Evolutionary conservation across 2,888 invertebrate genomes (phyloP).

Genomic region (Agonopterix subpropinquella): DNA sequence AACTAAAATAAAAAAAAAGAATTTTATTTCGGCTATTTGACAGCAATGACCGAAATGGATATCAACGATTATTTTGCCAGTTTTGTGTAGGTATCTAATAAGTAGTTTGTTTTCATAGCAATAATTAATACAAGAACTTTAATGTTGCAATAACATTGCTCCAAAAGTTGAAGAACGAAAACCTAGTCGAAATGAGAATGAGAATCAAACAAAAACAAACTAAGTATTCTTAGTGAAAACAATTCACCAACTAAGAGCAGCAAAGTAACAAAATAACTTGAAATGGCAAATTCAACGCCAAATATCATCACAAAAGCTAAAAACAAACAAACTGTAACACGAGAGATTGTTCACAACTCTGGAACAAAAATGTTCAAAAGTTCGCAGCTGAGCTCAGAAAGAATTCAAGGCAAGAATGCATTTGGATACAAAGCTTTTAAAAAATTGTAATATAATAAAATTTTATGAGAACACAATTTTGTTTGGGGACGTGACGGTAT

Average conservation of each 20-base stretch:
- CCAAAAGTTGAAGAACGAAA: not conserved
- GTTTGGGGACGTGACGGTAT: constrained; percentile 1
- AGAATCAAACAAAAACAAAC: constrained; percentile 23
- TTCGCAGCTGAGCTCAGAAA: constrained; percentile 26
- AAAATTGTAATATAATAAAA: constrained; percentile 25
- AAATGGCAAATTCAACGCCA: constrained; percentile 38
- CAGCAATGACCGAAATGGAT: too few relatives aligned
- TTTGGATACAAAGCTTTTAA: constrained; percentile 25
- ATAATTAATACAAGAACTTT: too few relatives aligned
- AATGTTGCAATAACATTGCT: too few relatives aligned
- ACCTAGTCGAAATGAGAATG: not conserved
- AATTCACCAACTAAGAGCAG: constrained; percentile 39
- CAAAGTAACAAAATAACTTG: constrained; percentile 49
- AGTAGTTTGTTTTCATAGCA: too few relatives aligned
- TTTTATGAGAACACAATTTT: constrained; percentile 12
- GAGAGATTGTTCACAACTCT: constrained; percentile 30
- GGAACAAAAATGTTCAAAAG: constrained; percentile 41
- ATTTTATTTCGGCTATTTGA: too few relatives aligned
- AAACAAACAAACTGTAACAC: constrained; percentile 37
- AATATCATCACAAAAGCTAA: constrained; percentile 53
- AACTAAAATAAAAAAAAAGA: too few relatives aligned
- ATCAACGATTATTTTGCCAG: too few relatives aligned
- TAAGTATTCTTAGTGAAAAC: constrained; percentile 37
- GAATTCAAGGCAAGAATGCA: constrained; percentile 41
- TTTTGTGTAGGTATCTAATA: too few relatives aligned